Base-by-base conservation (phyloP, 2,113 vertebrate species). In the Climacteris rufus region DNA sequence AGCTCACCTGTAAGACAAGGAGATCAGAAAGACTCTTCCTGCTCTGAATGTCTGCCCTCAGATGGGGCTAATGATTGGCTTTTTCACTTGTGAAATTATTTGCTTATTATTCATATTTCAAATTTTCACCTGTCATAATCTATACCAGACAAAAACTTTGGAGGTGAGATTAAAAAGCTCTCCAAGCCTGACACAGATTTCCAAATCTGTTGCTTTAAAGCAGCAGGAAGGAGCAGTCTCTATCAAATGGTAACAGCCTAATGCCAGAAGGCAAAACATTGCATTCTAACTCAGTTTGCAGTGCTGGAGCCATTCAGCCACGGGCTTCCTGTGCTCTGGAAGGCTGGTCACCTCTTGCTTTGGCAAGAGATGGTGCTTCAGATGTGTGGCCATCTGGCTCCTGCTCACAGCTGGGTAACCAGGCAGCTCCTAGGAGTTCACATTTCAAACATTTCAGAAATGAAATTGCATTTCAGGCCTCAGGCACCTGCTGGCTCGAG, bases 1-100 rank as follows among this genome's bases (percentile, higher is more conserved):
- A 66, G 77, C n/a, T 86, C 89, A 27, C 98, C 98, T 98, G 97
- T 22, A 44, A 16, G 3, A 7, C 37, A 44, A 75, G 15, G 63
- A 44, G 31, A 25, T 61, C 39, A 25, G 33, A n/a, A 60, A 53
- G 35, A 8, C 22, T 44, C 16, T 35, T 71, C 45, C 49, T 83
- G 5, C 39, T 78, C 21, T 57, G 17, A 53, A 13, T 40, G 24
- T 44, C 53, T 60, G 57, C 44, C 39, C 61, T 90, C 52, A 28
- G 20, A 9, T 25, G 15, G 20, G 37, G 27, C 37, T 75, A 19
- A 1, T 13, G n/a, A 25, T 7, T 64, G 50, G 8, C 65, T 68
- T 53, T 42, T 53, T 52, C 40, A 9, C 66, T 60, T 77, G 31
- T 54, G 81, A 50, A 74, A 65, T 37, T 37, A 39, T 54, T 83